phyloP scores from a whole-genome alignment of 1,140 invertebrate species.

The Druon quercuslanigerum region DNA sequence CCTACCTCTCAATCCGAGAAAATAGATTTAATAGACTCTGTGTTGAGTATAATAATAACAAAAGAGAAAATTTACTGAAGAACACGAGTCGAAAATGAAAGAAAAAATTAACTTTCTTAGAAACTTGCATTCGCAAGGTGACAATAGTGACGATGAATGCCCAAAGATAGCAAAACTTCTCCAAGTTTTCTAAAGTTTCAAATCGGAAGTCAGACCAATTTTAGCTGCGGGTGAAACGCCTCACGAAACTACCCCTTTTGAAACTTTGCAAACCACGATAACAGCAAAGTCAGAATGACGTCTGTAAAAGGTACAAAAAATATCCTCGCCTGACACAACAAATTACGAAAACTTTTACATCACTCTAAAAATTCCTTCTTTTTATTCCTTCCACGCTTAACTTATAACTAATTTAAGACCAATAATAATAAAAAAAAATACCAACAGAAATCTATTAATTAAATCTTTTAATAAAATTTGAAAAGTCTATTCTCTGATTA shows the following conservation, averaged over 20 bases:
- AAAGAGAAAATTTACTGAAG: not conserved
- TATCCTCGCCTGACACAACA: not conserved
- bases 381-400: not conserved
- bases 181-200: slow-evolving; percentile 17
- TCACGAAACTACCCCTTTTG: slow-evolving; percentile 1
- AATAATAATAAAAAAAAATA: not conserved
- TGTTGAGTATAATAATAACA: not conserved
- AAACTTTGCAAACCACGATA: slow-evolving; percentile 9
- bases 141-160: not conserved
- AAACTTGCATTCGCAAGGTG: not conserved
- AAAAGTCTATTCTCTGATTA: too few relatives aligned
- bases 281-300: not conserved
- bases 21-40: too few relatives aligned
- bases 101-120: not conserved
- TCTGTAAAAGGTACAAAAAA: not conserved
- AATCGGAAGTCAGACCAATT: slow-evolving; percentile 19
- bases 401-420: not conserved
- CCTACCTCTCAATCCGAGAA: too few relatives aligned
- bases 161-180: not conserved
- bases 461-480: too few relatives aligned
- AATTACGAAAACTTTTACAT: not conserved
- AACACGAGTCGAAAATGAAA: not conserved
- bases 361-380: not conserved
- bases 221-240: not conserved
- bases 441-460: not conserved